Conservation (phyloP, 1,140 invertebrate genomes). For the Meloidogyne floridensis region DNA sequence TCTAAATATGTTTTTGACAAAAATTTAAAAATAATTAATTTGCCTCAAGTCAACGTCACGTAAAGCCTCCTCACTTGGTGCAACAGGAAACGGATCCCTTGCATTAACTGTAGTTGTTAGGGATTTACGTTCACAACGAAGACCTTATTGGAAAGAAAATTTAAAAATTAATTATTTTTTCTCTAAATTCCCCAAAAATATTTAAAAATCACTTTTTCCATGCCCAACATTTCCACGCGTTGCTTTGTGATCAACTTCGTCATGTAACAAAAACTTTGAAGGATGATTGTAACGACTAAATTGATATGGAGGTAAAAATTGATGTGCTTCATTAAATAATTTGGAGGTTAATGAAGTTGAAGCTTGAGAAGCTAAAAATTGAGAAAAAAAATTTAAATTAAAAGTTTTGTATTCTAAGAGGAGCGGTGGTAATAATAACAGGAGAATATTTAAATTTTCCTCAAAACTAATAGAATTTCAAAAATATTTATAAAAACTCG, state of each 20-base stretch:
- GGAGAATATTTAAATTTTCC: too few species aligned
- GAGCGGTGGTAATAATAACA: too few species aligned
- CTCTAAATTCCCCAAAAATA: neutral
- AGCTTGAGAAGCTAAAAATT: constrained; percentile 20
- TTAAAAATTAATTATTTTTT: neutral
- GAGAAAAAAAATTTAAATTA: constrained; percentile 20
- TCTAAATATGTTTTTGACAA: constrained; percentile 28
- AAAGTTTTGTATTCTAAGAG: neutral
- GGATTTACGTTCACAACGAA: constrained; percentile 61
- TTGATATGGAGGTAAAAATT: constrained; percentile 57
- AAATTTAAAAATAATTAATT: constrained; percentile 24
- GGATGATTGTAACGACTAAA: constrained; percentile 55
- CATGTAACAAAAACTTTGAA: constrained; percentile 26
- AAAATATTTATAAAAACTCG: too few species aligned
- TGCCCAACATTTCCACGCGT: constrained; percentile 33
- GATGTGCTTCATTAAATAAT: constrained; percentile 25
- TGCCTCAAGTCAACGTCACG: constrained; percentile 53
- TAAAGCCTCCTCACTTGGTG: constrained; percentile 51
- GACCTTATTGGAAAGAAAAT: constrained; percentile 44
- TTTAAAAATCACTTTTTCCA: constrained; percentile 49
- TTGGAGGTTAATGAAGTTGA: neutral
- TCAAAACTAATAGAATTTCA: too few species aligned
- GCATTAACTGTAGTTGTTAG: constrained; percentile 57
- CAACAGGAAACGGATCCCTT: constrained; percentile 52
- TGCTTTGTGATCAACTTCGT: constrained; percentile 24